These are phyloP conservation scores for Parus major DNA, from an alignment of 2,113 vertebrate species.

Conservation along the genomic window DNA sequence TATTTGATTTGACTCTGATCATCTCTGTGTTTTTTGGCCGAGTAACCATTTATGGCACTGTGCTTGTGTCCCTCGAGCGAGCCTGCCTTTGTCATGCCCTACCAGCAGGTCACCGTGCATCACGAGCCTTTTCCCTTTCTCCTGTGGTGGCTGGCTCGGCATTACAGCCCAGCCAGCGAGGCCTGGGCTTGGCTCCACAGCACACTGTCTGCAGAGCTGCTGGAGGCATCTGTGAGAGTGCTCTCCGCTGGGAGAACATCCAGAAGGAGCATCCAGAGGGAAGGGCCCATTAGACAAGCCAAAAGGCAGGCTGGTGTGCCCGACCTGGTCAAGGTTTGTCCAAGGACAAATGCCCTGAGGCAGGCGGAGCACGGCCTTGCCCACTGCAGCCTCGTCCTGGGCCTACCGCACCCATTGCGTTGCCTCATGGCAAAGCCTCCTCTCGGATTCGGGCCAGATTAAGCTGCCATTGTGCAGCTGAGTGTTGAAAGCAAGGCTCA, in stretches of 20 bases:
- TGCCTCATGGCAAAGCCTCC: not conserved
- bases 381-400: not conserved
- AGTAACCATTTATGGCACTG: not conserved
- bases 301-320: not conserved
- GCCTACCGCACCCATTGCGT: not conserved
- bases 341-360: not conserved
- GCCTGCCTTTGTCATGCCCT: not conserved
- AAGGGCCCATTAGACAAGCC: not conserved
- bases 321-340: not conserved
- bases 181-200: accelerated
- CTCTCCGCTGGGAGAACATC: not conserved
- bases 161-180: not conserved
- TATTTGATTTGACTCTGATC: not conserved
- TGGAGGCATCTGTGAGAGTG: not conserved
- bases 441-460: not conserved
- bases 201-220: not conserved
- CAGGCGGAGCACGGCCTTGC: not conserved
- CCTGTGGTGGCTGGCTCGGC: not conserved
- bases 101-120: not conserved
- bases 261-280: not conserved
- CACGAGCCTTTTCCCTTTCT: not conserved
- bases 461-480: not conserved
- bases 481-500: constrained; percentile 14
- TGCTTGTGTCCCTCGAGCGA: not conserved
- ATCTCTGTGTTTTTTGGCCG: not conserved